A percentile compares a stretch with the other conserved stretches of the same genome.
phyloP scores from a whole-genome alignment of 1,140 invertebrate species.

The Lycorma delicatula region DNA sequence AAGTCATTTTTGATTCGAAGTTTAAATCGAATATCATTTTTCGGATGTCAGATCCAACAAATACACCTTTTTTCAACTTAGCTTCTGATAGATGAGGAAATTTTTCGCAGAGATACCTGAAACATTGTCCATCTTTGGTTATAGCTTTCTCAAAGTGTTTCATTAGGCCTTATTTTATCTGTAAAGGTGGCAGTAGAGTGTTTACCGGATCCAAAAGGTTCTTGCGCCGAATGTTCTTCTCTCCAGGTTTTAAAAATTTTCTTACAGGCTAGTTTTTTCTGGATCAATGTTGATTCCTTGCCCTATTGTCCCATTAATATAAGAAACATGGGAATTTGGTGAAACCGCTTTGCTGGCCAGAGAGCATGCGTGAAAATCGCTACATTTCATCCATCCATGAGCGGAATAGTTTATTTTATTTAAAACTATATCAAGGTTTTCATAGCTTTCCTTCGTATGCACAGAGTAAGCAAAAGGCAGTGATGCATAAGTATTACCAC shows the following conservation, averaged over 20 bases:
- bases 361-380: slow-evolving; percentile 30
- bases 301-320: slow-evolving; percentile 40
- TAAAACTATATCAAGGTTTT: slow-evolving; percentile 28
- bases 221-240: slow-evolving; percentile 33
- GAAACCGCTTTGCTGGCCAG: slow-evolving; percentile 37
- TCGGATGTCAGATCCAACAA: slow-evolving; percentile 32
- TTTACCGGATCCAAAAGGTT: slow-evolving; percentile 27
- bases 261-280: slow-evolving; percentile 30
- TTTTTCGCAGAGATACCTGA: slow-evolving; percentile 26
- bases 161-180: slow-evolving; percentile 37
- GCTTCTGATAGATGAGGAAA: slow-evolving; percentile 32
- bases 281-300: slow-evolving; percentile 30
- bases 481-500: slow-evolving; percentile 32
- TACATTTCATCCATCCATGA: slow-evolving; percentile 31
- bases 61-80: slow-evolving; percentile 33
- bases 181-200: slow-evolving; percentile 27
- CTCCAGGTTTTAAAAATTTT: slow-evolving; percentile 27
- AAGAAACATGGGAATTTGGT: slow-evolving; percentile 39
- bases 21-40: slow-evolving; percentile 25
- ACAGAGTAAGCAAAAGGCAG: slow-evolving; percentile 32
- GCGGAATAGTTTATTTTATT: slow-evolving; percentile 34
- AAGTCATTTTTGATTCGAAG: slow-evolving; percentile 20
- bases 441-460: slow-evolving; percentile 33
- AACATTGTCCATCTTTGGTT: slow-evolving; percentile 31
- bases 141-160: slow-evolving; percentile 34